Evolutionary conservation across 2,113 vertebrate species (phyloP).

Genomic region (Choloepus hoffmanni): DNA sequence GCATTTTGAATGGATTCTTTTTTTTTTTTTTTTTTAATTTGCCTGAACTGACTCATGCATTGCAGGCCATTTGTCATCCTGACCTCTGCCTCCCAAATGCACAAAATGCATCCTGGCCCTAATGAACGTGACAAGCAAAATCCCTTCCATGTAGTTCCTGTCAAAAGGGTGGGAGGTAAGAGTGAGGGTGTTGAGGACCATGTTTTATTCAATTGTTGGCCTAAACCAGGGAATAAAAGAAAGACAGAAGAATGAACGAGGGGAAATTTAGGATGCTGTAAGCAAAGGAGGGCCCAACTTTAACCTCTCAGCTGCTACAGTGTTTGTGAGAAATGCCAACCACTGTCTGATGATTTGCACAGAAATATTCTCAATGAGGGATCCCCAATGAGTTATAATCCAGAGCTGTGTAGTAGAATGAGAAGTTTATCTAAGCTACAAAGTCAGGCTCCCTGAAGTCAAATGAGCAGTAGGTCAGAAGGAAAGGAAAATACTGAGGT

Average conservation of each 20-base stretch:
- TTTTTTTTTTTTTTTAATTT: neutral
- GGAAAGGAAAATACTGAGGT: neutral
- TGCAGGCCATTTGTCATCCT: neutral
- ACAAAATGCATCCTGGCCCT: neutral
- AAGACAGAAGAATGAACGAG: neutral
- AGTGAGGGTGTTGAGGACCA: neutral
- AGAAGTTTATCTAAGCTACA: neutral
- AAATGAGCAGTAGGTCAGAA: neutral
- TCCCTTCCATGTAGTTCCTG: neutral
- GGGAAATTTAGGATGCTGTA: neutral
- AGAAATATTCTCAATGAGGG: neutral
- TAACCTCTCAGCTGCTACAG: neutral
- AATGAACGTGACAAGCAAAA: neutral
- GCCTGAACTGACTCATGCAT: neutral
- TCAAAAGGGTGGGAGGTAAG: accelerated
- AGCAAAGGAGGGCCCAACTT: neutral
- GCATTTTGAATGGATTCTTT: neutral
- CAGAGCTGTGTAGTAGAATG: neutral
- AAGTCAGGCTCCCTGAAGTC: neutral
- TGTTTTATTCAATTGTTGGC: neutral
- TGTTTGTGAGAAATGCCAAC: neutral
- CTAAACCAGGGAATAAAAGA: neutral
- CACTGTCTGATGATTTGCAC: neutral
- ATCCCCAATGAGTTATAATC: neutral
- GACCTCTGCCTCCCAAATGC: neutral